Evolutionary conservation across 2,797 vertebrate species (phyloP).

Genomic region (Microchirus variegatus): DNA sequence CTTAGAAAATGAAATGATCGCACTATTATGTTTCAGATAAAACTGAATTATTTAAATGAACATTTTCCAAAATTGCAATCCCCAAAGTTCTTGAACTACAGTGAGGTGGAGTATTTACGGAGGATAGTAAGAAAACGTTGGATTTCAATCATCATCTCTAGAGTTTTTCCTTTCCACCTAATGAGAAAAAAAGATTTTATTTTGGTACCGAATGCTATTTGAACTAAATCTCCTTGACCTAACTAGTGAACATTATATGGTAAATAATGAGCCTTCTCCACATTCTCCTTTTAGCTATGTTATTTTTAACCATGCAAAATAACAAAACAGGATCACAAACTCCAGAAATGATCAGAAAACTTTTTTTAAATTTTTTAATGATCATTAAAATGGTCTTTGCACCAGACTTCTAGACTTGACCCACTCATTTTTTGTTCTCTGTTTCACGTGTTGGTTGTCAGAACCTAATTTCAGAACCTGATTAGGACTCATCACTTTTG

Average conservation of each 20-base stretch:
- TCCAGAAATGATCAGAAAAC: background rate
- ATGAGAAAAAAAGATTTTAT: conserved; percentile 14
- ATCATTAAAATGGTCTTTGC: too few relatives aligned
- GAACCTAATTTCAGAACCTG: conserved; percentile 18
- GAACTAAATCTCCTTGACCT: conserved; percentile 10
- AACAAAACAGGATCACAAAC: background rate
- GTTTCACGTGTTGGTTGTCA: background rate
- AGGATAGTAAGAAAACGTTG: conserved; percentile 33
- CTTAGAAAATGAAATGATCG: conserved; percentile 30
- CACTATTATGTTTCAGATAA: conserved; percentile 39
- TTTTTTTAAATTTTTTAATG: background rate
- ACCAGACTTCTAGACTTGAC: background rate
- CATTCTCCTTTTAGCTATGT: background rate
- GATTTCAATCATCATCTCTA: conserved; percentile 21
- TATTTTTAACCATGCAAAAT: conserved; percentile 4
- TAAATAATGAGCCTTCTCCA: conserved; percentile 9
- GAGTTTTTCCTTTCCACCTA: background rate
- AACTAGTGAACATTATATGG: conserved; percentile 27
- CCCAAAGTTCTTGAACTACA: conserved; percentile 29
- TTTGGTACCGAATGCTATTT: conserved; percentile 13
- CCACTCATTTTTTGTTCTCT: background rate
- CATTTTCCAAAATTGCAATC: conserved; percentile 31
- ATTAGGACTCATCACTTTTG: conserved; percentile 23
- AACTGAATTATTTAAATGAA: conserved; percentile 57
- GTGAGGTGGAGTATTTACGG: conserved; percentile 4